Conservation (phyloP, 2,113 vertebrate genomes). For the Atrichornis clamosus region DNA sequence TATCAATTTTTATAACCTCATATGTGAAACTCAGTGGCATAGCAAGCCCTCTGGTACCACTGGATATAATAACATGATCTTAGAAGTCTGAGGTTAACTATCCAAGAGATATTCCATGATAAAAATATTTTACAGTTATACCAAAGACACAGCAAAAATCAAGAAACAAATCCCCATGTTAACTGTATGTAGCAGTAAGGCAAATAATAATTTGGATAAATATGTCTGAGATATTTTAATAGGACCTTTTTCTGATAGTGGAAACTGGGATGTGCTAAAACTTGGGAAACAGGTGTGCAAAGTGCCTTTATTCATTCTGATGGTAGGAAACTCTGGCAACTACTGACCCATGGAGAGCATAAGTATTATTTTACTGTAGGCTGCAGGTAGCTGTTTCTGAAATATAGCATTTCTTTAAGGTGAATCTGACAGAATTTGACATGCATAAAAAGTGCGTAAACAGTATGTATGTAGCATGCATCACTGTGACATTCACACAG, state of each 20-base stretch:
- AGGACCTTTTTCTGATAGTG: background rate
- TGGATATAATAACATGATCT: background rate
- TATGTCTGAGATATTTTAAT: background rate
- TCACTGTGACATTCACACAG: conserved; percentile 62
- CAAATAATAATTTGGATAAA: background rate
- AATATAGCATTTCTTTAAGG: conserved; percentile 49
- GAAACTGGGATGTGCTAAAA: background rate
- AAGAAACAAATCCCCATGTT: background rate
- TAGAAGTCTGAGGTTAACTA: background rate
- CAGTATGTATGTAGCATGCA: background rate
- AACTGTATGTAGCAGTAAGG: background rate
- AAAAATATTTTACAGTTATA: background rate
- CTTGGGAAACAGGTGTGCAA: background rate
- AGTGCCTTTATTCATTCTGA: background rate
- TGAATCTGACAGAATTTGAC: conserved; percentile 65
- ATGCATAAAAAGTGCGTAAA: conserved; percentile 15
- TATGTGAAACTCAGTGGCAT: background rate
- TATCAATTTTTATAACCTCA: background rate
- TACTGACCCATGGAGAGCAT: conserved; percentile 9
- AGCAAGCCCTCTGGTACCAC: background rate
- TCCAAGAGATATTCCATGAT: background rate
- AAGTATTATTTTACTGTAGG: conserved; percentile 28
- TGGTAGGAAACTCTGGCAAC: background rate
- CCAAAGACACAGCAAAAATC: background rate
- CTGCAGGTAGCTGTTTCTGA: conserved; percentile 22